Conservation (phyloP, 1,140 invertebrate species). For the Tetraneura akinire region DNA sequence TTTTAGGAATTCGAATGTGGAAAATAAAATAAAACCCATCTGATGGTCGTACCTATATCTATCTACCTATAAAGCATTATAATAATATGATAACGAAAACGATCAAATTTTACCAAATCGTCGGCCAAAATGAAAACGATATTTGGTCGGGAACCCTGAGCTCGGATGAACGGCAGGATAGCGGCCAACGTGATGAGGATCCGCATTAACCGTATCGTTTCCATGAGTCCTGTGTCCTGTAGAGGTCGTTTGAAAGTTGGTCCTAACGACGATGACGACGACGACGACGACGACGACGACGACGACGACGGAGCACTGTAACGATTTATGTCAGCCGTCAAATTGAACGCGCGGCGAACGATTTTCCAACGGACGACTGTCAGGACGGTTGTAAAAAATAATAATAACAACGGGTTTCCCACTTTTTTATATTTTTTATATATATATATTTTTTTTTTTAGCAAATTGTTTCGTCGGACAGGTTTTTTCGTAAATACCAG, state of each 20-base stretch:
- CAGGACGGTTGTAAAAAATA: neutral
- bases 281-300: neutral
- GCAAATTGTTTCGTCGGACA: no score
- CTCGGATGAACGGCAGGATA: neutral
- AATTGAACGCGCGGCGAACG: slow-evolving; percentile 1
- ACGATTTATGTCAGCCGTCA: neutral
- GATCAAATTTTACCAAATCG: slow-evolving; percentile 66
- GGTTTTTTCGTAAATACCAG: no score
- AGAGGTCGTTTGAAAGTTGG: neutral
- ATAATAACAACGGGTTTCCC: neutral
- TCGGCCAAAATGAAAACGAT: slow-evolving; percentile 67
- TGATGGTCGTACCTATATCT: no score
- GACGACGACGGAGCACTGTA: neutral
- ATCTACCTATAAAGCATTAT: no score
- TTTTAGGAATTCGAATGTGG: no score
- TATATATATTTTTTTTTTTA: no score
- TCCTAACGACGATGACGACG: no score
- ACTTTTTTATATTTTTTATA: neutral
- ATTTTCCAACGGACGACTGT: neutral
- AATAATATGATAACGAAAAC: no score
- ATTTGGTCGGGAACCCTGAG: slow-evolving; percentile 58
- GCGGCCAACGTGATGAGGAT: neutral
- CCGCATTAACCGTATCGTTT: neutral
- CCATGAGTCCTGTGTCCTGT: neutral
- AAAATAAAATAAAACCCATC: no score